These are phyloP conservation scores for Ectemnius continuus DNA, from an alignment of 2,888 invertebrate species.

Conservation along the genomic window DNA sequence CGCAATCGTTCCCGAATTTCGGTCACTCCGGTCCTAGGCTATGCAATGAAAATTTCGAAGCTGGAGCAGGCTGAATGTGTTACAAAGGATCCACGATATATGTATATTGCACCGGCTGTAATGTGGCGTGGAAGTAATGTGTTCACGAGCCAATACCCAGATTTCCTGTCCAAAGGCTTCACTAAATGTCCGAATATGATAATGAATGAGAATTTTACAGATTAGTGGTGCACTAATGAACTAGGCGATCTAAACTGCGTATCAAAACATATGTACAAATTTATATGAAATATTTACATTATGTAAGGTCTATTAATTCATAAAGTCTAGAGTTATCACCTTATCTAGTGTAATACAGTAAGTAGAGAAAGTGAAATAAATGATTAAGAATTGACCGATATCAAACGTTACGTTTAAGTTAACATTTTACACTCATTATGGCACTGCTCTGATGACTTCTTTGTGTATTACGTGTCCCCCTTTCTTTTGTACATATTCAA, in stretches of 20 bases:
- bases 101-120: conserved; percentile 22
- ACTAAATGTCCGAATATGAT: conserved; percentile 46
- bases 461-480: conserved; percentile 44
- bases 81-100: conserved; percentile 30
- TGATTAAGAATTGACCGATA: conserved; percentile 53
- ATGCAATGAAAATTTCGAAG: conserved; percentile 22
- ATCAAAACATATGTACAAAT: conserved; percentile 66
- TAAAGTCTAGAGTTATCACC: conserved; percentile 54
- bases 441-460: conserved; percentile 58
- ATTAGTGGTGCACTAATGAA: conserved; percentile 52
- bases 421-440: conserved; percentile 57
- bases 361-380: conserved; percentile 53
- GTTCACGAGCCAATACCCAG: conserved; percentile 49
- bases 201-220: conserved; percentile 55
- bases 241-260: conserved; percentile 50
- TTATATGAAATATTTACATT: conserved; percentile 58
- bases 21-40: conserved; percentile 11
- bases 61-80: conserved; percentile 9
- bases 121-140: conserved; percentile 54
- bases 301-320: conserved; percentile 46
- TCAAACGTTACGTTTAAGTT: conserved; percentile 51
- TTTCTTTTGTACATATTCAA: conserved; percentile 48
- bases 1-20: conserved; percentile 5
- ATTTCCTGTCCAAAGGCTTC: conserved; percentile 59
- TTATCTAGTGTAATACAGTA: conserved; percentile 51